phyloP scores from a whole-genome alignment of 1,140 invertebrate genomes.

The Sarcophaga peregrina region DNA sequence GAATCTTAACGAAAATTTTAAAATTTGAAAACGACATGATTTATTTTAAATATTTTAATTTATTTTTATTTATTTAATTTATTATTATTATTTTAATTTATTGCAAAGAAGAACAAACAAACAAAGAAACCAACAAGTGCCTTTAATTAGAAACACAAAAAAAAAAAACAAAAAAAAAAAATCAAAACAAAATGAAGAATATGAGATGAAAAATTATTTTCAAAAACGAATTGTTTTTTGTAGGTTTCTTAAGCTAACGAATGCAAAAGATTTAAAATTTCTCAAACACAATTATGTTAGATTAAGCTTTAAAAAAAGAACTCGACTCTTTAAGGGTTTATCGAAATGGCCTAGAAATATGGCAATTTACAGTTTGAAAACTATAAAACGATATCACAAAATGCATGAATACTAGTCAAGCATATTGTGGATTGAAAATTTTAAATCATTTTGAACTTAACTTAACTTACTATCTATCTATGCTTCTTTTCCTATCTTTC shows the following conservation, averaged over 20 bases:
- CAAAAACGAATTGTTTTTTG: background rate
- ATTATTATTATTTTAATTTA: constrained; percentile 46
- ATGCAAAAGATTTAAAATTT: background rate
- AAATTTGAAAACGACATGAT: constrained; percentile 44
- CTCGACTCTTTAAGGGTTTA: too few species aligned
- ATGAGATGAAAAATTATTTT: background rate
- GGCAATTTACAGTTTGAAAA: background rate
- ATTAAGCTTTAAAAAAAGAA: background rate
- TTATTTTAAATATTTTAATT: constrained; percentile 47
- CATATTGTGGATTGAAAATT: constrained; percentile 53
- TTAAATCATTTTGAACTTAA: constrained; percentile 1
- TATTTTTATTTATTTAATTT: constrained; percentile 48
- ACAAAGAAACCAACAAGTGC: constrained; percentile 30
- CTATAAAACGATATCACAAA: constrained; percentile 45
- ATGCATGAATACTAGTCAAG: constrained; percentile 60
- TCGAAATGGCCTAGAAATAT: too few species aligned
- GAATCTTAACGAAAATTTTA: constrained; percentile 46
- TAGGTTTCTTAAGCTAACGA: background rate
- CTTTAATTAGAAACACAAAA: background rate
- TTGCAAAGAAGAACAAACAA: constrained; percentile 33
- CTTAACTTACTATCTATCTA: background rate
- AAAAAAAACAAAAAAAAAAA: background rate
- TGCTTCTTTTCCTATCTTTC: background rate
- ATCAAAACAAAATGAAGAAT: background rate
- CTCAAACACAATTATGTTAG: constrained; percentile 22